A percentile compares a stretch with the other conserved stretches of the same genome.
These are phyloP conservation scores for Pangasius macronema DNA, from an alignment of 2,797 vertebrate genomes.

Conservation along the genomic window DNA sequence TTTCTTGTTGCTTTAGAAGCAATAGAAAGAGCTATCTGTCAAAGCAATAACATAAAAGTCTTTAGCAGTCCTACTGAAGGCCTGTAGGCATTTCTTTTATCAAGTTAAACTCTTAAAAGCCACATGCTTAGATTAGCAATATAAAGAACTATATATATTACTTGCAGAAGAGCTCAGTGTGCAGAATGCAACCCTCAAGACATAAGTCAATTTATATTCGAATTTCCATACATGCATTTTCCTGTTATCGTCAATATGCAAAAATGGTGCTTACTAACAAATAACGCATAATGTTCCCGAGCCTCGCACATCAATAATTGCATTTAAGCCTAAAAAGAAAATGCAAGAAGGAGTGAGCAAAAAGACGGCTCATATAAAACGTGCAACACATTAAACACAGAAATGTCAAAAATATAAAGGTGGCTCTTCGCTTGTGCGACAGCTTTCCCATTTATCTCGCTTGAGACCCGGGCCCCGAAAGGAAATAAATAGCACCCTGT, in stretches of 20 bases:
- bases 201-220: conserved; percentile 99
- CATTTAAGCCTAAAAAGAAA: conserved; percentile 95
- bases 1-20: conserved; percentile 65
- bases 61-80: conserved; percentile 74
- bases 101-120: conserved; percentile 71
- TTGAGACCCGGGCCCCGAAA: conserved; percentile 64
- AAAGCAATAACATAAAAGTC: conserved; percentile 79
- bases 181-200: conserved; percentile 87
- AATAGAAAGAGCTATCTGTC: conserved; percentile 78
- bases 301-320: conserved; percentile 92
- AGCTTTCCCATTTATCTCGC: conserved; percentile 77
- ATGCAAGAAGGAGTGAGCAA: conserved; percentile 79
- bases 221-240: conserved; percentile 99
- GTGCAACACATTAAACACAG: conserved; percentile 80
- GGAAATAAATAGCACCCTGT: conserved; percentile 77
- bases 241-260: conserved; percentile 99
- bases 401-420: conserved; percentile 85
- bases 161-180: conserved; percentile 96
- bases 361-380: conserved; percentile 76
- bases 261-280: conserved; percentile 99
- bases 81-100: conserved; percentile 60
- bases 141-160: conserved; percentile 86
- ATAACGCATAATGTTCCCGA: conserved; percentile 98
- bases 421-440: conserved; percentile 74
- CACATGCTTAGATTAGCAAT: conserved; percentile 90